These are phyloP conservation scores for Physeter macrocephalus DNA, from an alignment of 2,113 vertebrate species.

Conservation along the genomic window DNA sequence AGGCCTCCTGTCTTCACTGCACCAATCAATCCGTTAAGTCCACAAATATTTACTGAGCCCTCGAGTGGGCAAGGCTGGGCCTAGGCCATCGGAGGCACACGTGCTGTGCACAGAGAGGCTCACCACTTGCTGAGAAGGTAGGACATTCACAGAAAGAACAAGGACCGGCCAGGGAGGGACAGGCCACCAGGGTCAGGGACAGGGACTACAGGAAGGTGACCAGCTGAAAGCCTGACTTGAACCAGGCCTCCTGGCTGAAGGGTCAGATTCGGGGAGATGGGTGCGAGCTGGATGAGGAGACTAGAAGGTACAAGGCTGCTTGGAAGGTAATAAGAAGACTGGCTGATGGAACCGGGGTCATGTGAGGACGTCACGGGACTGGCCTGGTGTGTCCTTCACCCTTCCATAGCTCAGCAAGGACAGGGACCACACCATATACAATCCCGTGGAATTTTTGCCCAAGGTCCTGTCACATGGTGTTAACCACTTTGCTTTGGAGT, in stretches of 20 bases:
- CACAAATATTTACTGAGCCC: conserved; percentile 63
- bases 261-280: background rate
- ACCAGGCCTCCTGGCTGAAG: background rate
- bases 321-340: background rate
- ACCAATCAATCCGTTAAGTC: conserved; percentile 38
- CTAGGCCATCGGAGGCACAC: background rate
- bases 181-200: background rate
- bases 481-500: background rate
- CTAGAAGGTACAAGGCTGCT: background rate
- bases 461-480: background rate
- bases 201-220: background rate
- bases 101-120: background rate
- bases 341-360: background rate
- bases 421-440: background rate
- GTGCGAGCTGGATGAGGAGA: background rate
- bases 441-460: background rate
- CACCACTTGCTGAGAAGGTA: background rate
- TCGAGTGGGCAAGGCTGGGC: background rate
- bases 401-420: background rate
- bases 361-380: background rate
- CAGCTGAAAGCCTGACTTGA: background rate
- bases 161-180: background rate
- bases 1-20: background rate
- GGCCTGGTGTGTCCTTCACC: background rate
- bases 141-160: background rate